phyloP scores from a whole-genome alignment of 1,140 invertebrate genomes.

The Drosophila littoralis region DNA sequence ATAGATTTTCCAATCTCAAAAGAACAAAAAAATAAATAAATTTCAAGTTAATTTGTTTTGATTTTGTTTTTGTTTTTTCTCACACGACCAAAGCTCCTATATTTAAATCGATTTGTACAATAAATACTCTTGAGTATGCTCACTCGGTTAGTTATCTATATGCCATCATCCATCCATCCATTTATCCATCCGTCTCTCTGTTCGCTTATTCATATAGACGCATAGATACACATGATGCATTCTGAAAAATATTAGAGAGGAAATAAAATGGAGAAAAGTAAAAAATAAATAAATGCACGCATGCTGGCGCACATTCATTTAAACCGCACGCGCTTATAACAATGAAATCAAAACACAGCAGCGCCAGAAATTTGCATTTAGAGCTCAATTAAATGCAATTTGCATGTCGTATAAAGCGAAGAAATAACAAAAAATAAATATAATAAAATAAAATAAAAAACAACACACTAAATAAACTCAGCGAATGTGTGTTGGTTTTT shows the following conservation, averaged over 20 bases:
- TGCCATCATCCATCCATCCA: slow-evolving; percentile 17
- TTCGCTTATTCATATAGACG: slow-evolving; percentile 5
- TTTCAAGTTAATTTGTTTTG: no score
- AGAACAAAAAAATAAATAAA: no score
- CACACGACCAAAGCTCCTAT: no score
- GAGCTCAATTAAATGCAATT: slow-evolving; percentile 79
- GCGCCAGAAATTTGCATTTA: slow-evolving; percentile 71
- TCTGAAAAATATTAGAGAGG: slow-evolving; percentile 25
- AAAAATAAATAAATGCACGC: slow-evolving; percentile 20
- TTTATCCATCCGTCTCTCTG: slow-evolving; percentile 8
- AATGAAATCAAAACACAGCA: slow-evolving; percentile 71
- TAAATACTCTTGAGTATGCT: slow-evolving; percentile 2
- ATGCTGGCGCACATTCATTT: slow-evolving; percentile 47
- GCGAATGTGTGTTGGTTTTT: slow-evolving; percentile 12
- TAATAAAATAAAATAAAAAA: slow-evolving; percentile 6
- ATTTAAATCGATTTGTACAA: slow-evolving; percentile 35
- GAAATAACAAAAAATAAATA: slow-evolving; percentile 24
- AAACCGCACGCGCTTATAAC: slow-evolving; percentile 67
- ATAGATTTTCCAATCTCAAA: no score
- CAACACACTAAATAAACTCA: slow-evolving; percentile 9
- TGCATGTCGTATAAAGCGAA: slow-evolving; percentile 46
- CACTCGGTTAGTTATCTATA: slow-evolving; percentile 40
- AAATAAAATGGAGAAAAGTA: slow-evolving; percentile 9
- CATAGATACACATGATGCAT: slow-evolving; percentile 3
- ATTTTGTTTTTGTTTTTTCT: slow-evolving; percentile 2